Evolutionary conservation across 2,888 invertebrate genomes (phyloP).

Genomic region (Apamea epomidion): DNA sequence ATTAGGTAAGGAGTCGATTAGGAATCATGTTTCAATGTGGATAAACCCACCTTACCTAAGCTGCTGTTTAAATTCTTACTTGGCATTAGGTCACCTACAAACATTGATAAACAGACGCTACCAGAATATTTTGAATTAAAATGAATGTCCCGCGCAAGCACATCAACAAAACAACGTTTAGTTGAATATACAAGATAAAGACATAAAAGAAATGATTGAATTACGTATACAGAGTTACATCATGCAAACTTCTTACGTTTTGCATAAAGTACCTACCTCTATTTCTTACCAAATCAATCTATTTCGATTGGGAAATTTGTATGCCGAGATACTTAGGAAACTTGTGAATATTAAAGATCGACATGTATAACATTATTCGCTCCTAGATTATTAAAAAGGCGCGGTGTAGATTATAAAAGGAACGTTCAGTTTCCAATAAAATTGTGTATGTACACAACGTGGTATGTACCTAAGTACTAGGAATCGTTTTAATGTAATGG

Average conservation of each 20-base stretch:
- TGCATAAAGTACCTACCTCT: slow-evolving; percentile 44
- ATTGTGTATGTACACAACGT: slow-evolving; percentile 69
- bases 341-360: slow-evolving; percentile 61
- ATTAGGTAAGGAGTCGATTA: slow-evolving; percentile 52
- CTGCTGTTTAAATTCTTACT: slow-evolving; percentile 52
- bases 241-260: slow-evolving; percentile 43
- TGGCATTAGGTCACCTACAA: slow-evolving; percentile 62
- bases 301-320: slow-evolving; percentile 63
- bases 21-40: slow-evolving; percentile 51
- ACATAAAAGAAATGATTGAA: slow-evolving; percentile 49
- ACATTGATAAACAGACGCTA: slow-evolving; percentile 44
- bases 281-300: slow-evolving; percentile 64
- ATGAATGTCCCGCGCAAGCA: slow-evolving; percentile 33
- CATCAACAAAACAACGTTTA: slow-evolving; percentile 31
- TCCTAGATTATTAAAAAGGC: slow-evolving; percentile 59
- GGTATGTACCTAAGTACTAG: slow-evolving; percentile 75
- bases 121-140: slow-evolving; percentile 60
- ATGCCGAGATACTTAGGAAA: slow-evolving; percentile 65
- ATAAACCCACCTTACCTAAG: slow-evolving; percentile 61
- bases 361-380: slow-evolving; percentile 54
- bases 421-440: slow-evolving; percentile 68
- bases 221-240: slow-evolving; percentile 54
- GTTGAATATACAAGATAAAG: slow-evolving; percentile 38
- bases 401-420: slow-evolving; percentile 58
- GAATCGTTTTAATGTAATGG: slow-evolving; percentile 86